Evolutionary conservation across 2,113 vertebrate species (phyloP).

Genomic region (Apodemus speciosus): DNA sequence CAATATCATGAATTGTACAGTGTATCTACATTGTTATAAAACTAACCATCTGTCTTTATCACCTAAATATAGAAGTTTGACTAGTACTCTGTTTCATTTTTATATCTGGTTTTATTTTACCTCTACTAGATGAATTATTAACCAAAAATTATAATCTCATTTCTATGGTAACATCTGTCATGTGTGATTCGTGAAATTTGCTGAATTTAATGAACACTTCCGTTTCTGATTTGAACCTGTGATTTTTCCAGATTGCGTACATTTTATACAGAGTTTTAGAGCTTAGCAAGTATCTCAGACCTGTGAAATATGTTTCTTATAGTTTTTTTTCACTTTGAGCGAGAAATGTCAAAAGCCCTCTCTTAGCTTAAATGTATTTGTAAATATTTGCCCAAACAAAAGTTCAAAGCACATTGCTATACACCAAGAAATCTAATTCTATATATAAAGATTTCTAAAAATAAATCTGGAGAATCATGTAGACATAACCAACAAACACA

Average conservation of each 20-base stretch:
- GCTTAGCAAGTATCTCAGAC: background rate
- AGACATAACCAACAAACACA: background rate
- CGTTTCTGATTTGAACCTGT: background rate
- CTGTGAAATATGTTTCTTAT: background rate
- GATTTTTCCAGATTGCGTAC: background rate
- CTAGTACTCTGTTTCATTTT: background rate
- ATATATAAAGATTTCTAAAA: background rate
- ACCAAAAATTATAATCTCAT: background rate
- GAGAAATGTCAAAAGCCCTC: background rate
- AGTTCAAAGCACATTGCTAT: background rate
- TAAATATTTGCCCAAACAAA: slow-evolving; percentile 27
- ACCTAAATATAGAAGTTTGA: background rate
- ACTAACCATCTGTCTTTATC: background rate
- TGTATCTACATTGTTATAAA: slow-evolving; percentile 24
- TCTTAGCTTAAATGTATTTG: background rate
- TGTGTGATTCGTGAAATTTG: background rate
- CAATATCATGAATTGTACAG: background rate
- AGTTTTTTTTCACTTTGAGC: background rate
- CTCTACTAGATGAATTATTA: slow-evolving; percentile 13
- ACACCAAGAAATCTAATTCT: background rate
- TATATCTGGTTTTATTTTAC: background rate
- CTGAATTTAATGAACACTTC: background rate
- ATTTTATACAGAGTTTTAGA: background rate
- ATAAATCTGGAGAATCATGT: background rate
- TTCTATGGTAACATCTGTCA: slow-evolving; percentile 8